A percentile compares a stretch with the other conserved stretches of the same genome.
These are phyloP conservation scores for Melanerpes formicivorus DNA, from an alignment of 2,113 vertebrate species.

Conservation along the genomic window DNA sequence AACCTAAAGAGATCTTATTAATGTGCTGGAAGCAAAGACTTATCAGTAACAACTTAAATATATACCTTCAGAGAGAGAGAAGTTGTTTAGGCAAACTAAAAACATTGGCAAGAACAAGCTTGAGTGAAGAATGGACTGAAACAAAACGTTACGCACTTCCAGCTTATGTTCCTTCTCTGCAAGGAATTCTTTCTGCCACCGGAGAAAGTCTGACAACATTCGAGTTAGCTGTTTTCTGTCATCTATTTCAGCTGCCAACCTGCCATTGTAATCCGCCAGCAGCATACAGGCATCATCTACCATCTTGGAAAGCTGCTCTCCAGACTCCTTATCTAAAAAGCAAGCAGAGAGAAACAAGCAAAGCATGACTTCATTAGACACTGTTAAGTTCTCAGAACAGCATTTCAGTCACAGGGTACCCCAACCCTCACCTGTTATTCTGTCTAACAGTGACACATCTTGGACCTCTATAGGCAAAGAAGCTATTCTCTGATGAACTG, in stretches of 20 bases:
- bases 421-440: slow-evolving; percentile 89
- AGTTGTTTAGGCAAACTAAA: slow-evolving; percentile 34
- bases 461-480: slow-evolving; percentile 95
- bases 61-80: slow-evolving; percentile 29
- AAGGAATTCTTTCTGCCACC: slow-evolving; percentile 95
- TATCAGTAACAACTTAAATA: not conserved
- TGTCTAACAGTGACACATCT: slow-evolving; percentile 92
- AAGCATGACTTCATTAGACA: not conserved
- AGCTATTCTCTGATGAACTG: slow-evolving; percentile 94
- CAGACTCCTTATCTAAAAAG: slow-evolving; percentile 83
- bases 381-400: not conserved
- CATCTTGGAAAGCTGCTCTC: slow-evolving; percentile 81
- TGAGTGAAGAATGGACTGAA: slow-evolving; percentile 68
- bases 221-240: slow-evolving; percentile 95
- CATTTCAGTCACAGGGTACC: not conserved
- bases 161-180: slow-evolving; percentile 97
- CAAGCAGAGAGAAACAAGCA: slow-evolving; percentile 37
- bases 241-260: slow-evolving; percentile 97
- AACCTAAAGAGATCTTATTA: not conserved
- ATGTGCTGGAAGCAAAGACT: not conserved
- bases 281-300: slow-evolving; percentile 98
- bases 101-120: slow-evolving; percentile 54
- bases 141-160: slow-evolving; percentile 92
- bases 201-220: slow-evolving; percentile 92
- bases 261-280: slow-evolving; percentile 97